Evolutionary conservation across 2,888 invertebrate genomes (phyloP), one percentile per base, ranked within the genome.

Genomic region (Lasioglossum malachurum): DNA sequence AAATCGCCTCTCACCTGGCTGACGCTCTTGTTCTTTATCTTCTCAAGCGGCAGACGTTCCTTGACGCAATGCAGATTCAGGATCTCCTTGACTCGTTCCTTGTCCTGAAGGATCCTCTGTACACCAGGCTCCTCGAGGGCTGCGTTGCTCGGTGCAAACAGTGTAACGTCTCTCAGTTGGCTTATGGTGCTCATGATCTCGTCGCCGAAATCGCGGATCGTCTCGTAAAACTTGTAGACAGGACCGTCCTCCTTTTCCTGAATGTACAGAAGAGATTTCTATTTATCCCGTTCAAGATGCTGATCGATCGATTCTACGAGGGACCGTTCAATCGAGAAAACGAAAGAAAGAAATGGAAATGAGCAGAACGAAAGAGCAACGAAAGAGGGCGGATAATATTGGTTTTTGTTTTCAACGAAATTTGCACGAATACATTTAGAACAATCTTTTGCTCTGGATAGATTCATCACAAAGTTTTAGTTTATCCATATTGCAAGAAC

Each of bases 101-200:
- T 97, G 94, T 98, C 97, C 88, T 95, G 94, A 31, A 96, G 89
- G 64, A 98, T 96, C 92, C 97, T 96, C 92, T 97, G 96, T n/a
- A 98, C 96, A 88, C 97, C 97, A 74, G 97, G 96, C 89, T 97
- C 97, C 75, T 97, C 96, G 97, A 98, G 98, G 23, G 98, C 98
- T 87, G 97, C 97, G 94, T 99, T 98, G 93, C 98, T 98, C 0
- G 99, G 99, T 2, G 98, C 98, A 94, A 99, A 98, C 82, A 99
- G 96, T 4, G 99, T 99, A 41, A 98, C 96, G 91, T 98, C 97
- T 82, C 97, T 97, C 87, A 97, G 96, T 83, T 96, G 95, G 82
- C 96, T 97, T 53, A 98, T 96, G 88, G 97, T 97, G 86, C 96
- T 96, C 94, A 98, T 96, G 93, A 98, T 98, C 89, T 97, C 97